These are phyloP conservation scores for Climacteris rufus DNA, from an alignment of 2,113 vertebrate genomes.

Conservation along the genomic window DNA sequence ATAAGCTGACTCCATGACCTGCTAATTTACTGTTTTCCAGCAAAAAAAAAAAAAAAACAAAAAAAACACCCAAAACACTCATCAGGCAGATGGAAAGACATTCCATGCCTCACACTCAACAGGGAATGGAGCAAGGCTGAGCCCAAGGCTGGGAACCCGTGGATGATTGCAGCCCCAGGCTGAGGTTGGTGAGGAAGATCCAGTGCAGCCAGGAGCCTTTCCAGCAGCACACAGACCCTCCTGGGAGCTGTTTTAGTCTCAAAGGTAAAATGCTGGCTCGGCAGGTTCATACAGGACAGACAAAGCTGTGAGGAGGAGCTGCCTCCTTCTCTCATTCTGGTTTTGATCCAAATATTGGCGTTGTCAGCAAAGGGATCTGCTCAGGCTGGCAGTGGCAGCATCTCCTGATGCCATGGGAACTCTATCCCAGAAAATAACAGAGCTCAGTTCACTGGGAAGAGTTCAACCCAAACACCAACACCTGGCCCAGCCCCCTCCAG, in stretches of 20 bases:
- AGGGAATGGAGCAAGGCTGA: neutral
- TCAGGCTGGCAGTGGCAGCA: neutral
- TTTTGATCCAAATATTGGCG: neutral
- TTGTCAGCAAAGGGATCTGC: neutral
- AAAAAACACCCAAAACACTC: neutral
- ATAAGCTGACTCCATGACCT: neutral
- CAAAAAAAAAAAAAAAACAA: too few relatives aligned
- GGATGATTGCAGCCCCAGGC: neutral
- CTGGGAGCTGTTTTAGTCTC: neutral
- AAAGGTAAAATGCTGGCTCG: neutral
- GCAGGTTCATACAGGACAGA: neutral
- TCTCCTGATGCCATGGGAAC: neutral
- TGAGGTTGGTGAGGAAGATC: neutral
- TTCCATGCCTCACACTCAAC: neutral
- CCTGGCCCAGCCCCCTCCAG: neutral
- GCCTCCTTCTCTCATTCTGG: neutral
- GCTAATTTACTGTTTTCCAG: neutral
- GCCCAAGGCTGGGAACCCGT: neutral
- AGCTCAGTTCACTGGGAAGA: neutral
- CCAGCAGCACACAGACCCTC: neutral
- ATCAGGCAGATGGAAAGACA: neutral
- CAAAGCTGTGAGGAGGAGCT: neutral
- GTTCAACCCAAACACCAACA: neutral
- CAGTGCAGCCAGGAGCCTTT: neutral
- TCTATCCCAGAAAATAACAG: neutral